These are phyloP conservation scores for Ophion ventricosus DNA, from an alignment of 2,888 invertebrate genomes.

Conservation along the genomic window DNA sequence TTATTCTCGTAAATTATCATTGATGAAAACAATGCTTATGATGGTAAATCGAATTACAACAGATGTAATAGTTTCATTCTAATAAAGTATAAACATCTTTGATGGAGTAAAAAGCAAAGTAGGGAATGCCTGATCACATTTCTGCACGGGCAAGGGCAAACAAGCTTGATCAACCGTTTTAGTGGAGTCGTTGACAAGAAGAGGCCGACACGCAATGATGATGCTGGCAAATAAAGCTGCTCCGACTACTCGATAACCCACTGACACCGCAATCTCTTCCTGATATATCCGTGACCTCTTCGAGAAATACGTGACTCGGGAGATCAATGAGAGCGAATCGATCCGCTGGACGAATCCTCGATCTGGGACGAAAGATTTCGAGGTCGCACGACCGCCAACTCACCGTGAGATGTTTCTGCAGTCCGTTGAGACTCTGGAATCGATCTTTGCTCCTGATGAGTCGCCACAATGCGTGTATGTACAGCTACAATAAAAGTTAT, in stretches of 20 bases:
- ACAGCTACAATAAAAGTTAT: slow-evolving; percentile 36
- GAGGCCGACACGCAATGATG: background rate
- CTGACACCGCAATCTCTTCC: slow-evolving; percentile 37
- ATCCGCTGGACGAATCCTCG: slow-evolving; percentile 43
- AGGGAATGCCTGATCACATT: too few relatives aligned
- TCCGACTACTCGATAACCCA: slow-evolving; percentile 50
- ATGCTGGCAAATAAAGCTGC: background rate
- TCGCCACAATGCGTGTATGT: slow-evolving; percentile 30
- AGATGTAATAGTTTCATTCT: too few relatives aligned
- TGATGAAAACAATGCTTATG: too few relatives aligned
- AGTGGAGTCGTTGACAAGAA: background rate
- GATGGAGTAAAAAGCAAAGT: too few relatives aligned
- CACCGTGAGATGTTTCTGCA: background rate
- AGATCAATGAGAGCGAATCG: slow-evolving; percentile 27
- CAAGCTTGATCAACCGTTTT: too few relatives aligned
- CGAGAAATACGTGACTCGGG: slow-evolving; percentile 50
- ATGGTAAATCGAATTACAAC: too few relatives aligned
- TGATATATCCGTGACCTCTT: slow-evolving; percentile 45
- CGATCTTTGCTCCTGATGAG: slow-evolving; percentile 39
- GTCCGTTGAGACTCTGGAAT: slow-evolving; percentile 3
- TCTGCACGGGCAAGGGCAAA: too few relatives aligned
- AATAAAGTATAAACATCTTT: too few relatives aligned
- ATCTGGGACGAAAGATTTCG: slow-evolving; percentile 62
- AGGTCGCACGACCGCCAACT: slow-evolving; percentile 37
- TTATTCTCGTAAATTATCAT: too few relatives aligned